Base-by-base conservation (phyloP, 2,888 invertebrate genomes). In the Caenorhabditis sulstoni region DNA sequence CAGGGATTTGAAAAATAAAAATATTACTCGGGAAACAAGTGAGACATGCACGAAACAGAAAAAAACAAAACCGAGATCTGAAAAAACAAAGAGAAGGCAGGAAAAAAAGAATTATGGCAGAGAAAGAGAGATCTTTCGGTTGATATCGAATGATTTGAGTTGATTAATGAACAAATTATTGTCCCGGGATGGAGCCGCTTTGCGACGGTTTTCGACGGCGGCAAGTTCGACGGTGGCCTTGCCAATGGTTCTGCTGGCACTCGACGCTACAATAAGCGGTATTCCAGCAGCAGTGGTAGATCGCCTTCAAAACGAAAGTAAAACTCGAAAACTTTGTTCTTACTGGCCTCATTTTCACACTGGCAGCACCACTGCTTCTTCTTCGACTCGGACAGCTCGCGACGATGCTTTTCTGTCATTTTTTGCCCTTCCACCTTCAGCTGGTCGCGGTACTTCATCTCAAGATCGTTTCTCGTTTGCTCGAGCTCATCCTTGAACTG, bases 271-370 rank as follows among this genome's bases (percentile, higher is more conserved):
- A 95, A 91, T 95, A 95, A 0, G 95, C 94, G 0, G 95, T 95
- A 90, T 94, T 94, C 94, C 95, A 95, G 90, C 95, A 95, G 90
- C 95, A 95, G 90, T 95, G 94, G 89, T 95, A 95, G 89, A 94
- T 94, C 0, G 95, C 95, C 90, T 95, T 59, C 18, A 79, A 47
- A 50, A 11, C 22, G 16, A 14, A n/a, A n/a, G n/a, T n/a, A n/a
- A n/a, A n/a, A n/a, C n/a, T n/a, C n/a, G n/a, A n/a, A n/a, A n/a
- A n/a, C n/a, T n/a, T n/a, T n/a, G n/a, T n/a, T n/a, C n/a, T n/a
- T n/a, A n/a, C 67, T 23, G 57, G 71, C 76, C 59, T 81, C 81
- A 70, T 77, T 78, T 22, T 88, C 88, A 68, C 88, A 88, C 70
- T 87, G 87, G 82, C 85, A 84, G 76, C 84, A 86, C 94, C 94